These are phyloP conservation scores for Pteropus alecto DNA, from an alignment of 2,113 vertebrate genomes.

Conservation along the genomic window DNA sequence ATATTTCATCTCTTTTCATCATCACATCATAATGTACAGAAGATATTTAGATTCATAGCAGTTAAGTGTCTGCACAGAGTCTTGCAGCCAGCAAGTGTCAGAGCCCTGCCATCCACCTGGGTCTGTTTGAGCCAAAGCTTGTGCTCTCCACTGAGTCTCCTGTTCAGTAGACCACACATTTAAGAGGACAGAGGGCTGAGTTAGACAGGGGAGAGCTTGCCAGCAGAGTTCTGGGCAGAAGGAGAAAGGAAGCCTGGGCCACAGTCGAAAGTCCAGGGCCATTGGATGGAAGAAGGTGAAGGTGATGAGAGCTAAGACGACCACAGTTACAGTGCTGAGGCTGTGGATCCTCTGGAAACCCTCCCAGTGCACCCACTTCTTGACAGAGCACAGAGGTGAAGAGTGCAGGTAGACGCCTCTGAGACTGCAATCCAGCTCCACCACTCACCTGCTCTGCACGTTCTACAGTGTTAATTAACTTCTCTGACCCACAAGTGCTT, in stretches of 20 bases:
- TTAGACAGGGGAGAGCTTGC: neutral
- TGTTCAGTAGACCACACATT: neutral
- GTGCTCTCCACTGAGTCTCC: neutral
- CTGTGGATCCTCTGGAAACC: too few relatives aligned
- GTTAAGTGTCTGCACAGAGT: neutral
- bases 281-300: neutral
- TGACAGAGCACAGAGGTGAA: neutral
- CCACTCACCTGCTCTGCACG: neutral
- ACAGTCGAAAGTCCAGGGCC: neutral
- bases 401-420: neutral
- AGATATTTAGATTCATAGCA: neutral
- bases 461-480: neutral
- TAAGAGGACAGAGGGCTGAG: neutral
- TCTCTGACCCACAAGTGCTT: neutral
- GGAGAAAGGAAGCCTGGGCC: neutral
- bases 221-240: neutral
- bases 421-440: neutral
- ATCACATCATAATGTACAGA: neutral
- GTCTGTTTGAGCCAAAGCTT: neutral
- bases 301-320: neutral
- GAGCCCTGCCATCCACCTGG: neutral
- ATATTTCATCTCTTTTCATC: neutral
- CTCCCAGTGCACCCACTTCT: too few relatives aligned
- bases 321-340: neutral
- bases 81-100: neutral